Evolutionary conservation across 2,888 invertebrate species (phyloP), one percentile per base, ranked within the genome.

Genomic region (Rugalucina vietnamica): DNA sequence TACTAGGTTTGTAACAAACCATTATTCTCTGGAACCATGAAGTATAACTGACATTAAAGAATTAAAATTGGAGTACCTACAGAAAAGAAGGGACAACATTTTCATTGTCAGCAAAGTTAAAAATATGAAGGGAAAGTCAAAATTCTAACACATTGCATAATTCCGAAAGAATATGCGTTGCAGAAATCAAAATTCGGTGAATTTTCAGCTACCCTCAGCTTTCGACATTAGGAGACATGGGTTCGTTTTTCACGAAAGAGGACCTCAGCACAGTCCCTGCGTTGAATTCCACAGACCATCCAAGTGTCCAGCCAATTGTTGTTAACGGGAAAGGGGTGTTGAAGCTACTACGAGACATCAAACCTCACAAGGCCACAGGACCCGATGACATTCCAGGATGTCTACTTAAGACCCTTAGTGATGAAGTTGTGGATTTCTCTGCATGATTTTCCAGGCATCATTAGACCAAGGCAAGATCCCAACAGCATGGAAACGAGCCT

Each of bases 381-480:
- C 37, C 71, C 4, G 71, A 37, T n/a, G 43, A 34, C 37, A 34
- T 71, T 12, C 43, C 71, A 36, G n/a, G 71, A 18, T 5, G 60
- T 27, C 60, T 60, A 60, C 60, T 60, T 60, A 60, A 60, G 60
- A 27, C 60, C 29, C 29, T 60, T 2, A 27, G 60, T 60, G 60
- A 60, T 60, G 60, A 60, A 18, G 60, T 24, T 10, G 60, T 60
- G 3, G 71, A 71, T 24, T 71, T 21, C 71, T 71, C n/a, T 39
- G 37, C 43, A 36, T 71, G 43, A 71, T 76, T 4, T 81, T 70
- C 27, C 49, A 81, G 29, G 57, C 75, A 2, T 75, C 76, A 24
- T n/a, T 76, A 39, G 57, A 36, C 12, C 69, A 50, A 54, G 54
- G 37, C 18, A 73, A n/a, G 49, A 39, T 71, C 36, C 37, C 34